Percentiles rank a stretch among this genome's conserved stretches.
Evolutionary conservation across 1,140 invertebrate species (phyloP).

Genomic region (Callitettix versicolor): DNA sequence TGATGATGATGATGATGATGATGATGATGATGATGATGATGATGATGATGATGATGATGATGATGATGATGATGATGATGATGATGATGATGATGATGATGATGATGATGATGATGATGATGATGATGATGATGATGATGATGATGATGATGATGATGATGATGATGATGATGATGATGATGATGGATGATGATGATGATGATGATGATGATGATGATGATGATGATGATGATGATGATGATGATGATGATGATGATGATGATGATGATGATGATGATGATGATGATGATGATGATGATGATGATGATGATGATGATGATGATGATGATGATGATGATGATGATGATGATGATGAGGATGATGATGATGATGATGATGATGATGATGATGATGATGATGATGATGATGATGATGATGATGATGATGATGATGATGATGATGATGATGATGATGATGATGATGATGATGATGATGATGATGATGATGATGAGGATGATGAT

Average conservation of each 20-base stretch:
- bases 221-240: not conserved
- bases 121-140: not conserved
- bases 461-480: constrained; percentile 3
- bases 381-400: constrained; percentile 1
- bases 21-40: constrained; percentile 4
- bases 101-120: constrained; percentile 1
- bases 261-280: not conserved
- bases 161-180: not conserved
- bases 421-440: not conserved
- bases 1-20: not conserved
- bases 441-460: constrained; percentile 2
- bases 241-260: not conserved
- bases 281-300: not conserved
- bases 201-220: constrained; percentile 1
- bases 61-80: constrained; percentile 1
- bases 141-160: not conserved
- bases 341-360: no score
- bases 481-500: no score
- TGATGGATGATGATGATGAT: no score
- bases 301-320: not conserved
- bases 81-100: not conserved
- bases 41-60: constrained; percentile 8
- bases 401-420: constrained; percentile 1
- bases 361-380: constrained; percentile 4
- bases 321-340: not conserved